Conservation (phyloP, 2,888 invertebrate species). For the Diabrotica balteata region DNA sequence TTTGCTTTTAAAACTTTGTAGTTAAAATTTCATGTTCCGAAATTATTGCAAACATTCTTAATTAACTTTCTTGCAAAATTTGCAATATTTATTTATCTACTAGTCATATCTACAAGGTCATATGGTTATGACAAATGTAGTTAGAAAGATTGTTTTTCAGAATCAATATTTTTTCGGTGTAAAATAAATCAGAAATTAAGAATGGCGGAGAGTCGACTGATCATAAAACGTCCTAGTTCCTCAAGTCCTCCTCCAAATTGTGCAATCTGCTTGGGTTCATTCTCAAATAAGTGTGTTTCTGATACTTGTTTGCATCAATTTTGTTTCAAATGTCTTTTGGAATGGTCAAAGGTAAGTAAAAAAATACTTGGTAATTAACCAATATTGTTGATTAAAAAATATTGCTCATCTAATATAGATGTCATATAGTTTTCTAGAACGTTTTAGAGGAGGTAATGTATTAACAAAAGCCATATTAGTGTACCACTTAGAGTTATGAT, state of each 20-base stretch:
- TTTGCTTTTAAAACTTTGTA: too few relatives aligned
- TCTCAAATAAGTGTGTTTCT: constrained; percentile 88
- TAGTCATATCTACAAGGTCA: constrained; percentile 30
- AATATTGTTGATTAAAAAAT: too few relatives aligned
- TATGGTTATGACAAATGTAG: constrained; percentile 31
- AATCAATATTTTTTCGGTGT: constrained; percentile 16
- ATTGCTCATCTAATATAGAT: too few relatives aligned
- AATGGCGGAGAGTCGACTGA: constrained; percentile 50
- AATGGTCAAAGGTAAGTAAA: constrained; percentile 84
- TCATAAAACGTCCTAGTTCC: constrained; percentile 44
- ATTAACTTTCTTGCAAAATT: too few relatives aligned
- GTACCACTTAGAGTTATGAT: too few relatives aligned
- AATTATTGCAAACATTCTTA: too few relatives aligned
- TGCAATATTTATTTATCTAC: constrained; percentile 4
- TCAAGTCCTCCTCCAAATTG: constrained; percentile 81
- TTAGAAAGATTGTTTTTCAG: constrained; percentile 21
- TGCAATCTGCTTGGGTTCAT: constrained; percentile 88
- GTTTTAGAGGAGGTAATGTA: too few relatives aligned
- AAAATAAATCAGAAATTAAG: constrained; percentile 16
- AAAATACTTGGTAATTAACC: too few relatives aligned
- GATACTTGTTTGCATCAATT: constrained; percentile 94
- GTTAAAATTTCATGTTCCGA: too few relatives aligned
- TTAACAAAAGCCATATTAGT: too few relatives aligned
- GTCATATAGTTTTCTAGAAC: too few relatives aligned
- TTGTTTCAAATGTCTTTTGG: constrained; percentile 89